Evolutionary conservation across 1,140 invertebrate species (phyloP).

Genomic region (Helicoverpa zea): DNA sequence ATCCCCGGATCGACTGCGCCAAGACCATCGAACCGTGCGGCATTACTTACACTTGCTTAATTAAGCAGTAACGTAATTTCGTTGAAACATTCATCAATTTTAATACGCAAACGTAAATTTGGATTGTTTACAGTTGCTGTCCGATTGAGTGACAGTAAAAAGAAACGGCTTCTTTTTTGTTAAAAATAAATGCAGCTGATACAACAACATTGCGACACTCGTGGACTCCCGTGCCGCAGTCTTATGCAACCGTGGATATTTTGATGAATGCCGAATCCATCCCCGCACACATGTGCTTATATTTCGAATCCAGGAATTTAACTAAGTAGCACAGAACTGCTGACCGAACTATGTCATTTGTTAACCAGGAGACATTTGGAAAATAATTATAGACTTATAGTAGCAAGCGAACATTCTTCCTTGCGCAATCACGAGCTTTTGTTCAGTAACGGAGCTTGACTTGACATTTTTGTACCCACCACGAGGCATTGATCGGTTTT

Average conservation of each 20-base stretch:
- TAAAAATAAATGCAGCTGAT: constrained; percentile 46
- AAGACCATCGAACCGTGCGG: too few species aligned
- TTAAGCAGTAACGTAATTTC: too few species aligned
- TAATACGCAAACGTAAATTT: not conserved
- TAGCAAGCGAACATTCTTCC: not conserved
- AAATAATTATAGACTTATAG: not conserved
- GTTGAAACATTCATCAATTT: not conserved
- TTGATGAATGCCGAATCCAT: constrained; percentile 23
- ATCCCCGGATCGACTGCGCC: too few species aligned
- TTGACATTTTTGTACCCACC: too few species aligned
- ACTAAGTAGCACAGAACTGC: not conserved
- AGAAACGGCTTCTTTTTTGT: constrained; percentile 30
- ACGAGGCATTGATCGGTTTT: too few species aligned
- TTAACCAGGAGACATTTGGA: not conserved
- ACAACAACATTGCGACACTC: constrained; percentile 30
- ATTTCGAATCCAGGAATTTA: not conserved
- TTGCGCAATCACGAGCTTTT: too few species aligned
- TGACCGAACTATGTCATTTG: not conserved
- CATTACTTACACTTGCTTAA: too few species aligned
- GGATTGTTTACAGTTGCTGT: not conserved
- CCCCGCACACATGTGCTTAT: constrained; percentile 1
- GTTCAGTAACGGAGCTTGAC: too few species aligned
- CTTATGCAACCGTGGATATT: constrained; percentile 37
- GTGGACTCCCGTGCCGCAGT: not conserved
- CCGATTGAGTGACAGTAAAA: constrained; percentile 25